Conservation (phyloP, 2,113 vertebrate genomes). For the Ardeotis arabs region DNA sequence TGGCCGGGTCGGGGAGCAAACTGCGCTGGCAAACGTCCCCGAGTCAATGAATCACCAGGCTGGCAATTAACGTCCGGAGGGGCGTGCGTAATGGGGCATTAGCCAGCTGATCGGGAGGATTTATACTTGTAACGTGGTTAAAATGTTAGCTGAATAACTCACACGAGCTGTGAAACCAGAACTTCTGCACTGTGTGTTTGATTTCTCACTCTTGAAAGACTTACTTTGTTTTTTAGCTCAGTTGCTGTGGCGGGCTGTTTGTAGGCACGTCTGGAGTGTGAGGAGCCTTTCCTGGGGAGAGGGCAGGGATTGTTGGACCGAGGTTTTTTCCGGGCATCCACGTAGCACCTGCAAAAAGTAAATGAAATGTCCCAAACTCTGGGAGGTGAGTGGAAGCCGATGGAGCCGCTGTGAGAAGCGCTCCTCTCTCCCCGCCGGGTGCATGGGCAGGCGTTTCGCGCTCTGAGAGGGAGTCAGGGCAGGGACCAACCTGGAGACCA, state of each 20-base stretch:
- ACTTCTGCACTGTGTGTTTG: not conserved
- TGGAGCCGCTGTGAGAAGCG: not conserved
- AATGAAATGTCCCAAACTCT: not conserved
- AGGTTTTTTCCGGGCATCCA: not conserved
- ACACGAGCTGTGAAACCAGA: not conserved
- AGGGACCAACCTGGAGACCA: accelerated
- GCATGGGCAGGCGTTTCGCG: not conserved
- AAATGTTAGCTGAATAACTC: conserved; percentile 17
- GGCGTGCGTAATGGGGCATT: not conserved
- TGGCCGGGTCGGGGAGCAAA: not conserved
- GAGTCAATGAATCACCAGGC: conserved; percentile 34
- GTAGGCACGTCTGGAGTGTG: not conserved
- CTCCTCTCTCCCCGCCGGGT: too few relatives aligned
- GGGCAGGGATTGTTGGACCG: not conserved
- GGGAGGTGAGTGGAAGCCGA: not conserved
- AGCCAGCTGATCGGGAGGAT: not conserved
- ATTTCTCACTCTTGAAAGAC: not conserved
- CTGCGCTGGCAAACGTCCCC: not conserved
- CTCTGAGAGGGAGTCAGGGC: not conserved
- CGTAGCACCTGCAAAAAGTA: not conserved
- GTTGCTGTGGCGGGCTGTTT: not conserved
- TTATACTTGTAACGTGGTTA: not conserved
- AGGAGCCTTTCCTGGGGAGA: not conserved
- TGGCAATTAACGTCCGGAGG: not conserved
- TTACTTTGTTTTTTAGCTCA: not conserved